Evolutionary conservation across 2,113 vertebrate genomes (phyloP).

Genomic region (Redunca redunca): DNA sequence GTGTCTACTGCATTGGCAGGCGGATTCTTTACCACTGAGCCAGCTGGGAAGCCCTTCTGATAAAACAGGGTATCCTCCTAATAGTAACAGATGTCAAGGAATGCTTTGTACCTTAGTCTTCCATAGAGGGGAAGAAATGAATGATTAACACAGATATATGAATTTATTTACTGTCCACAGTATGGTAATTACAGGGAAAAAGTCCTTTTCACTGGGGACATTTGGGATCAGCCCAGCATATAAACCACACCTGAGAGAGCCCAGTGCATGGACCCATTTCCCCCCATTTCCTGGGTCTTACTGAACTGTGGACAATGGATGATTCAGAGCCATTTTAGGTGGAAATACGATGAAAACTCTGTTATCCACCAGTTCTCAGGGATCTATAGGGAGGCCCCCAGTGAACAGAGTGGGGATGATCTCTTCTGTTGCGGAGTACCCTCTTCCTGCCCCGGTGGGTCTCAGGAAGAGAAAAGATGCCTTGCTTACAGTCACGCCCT

Average conservation of each 20-base stretch:
- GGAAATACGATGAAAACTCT: background rate
- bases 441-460: background rate
- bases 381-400: background rate
- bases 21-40: background rate
- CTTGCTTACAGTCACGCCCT: fast-evolving
- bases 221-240: background rate
- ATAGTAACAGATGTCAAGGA: background rate
- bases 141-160: background rate
- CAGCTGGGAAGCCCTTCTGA: background rate
- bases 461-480: background rate
- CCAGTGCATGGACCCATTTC: background rate
- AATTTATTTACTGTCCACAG: background rate
- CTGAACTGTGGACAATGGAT: fast-evolving
- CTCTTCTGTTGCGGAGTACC: fast-evolving
- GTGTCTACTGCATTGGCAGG: background rate
- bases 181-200: background rate
- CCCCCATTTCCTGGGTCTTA: background rate
- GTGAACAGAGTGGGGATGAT: fast-evolving
- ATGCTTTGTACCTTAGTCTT: background rate
- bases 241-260: background rate
- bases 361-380: background rate
- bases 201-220: background rate
- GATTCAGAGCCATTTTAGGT: background rate
- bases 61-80: background rate
- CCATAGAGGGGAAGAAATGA: background rate